phyloP scores from a whole-genome alignment of 2,797 vertebrate genomes.

The Cyprinella venusta region DNA sequence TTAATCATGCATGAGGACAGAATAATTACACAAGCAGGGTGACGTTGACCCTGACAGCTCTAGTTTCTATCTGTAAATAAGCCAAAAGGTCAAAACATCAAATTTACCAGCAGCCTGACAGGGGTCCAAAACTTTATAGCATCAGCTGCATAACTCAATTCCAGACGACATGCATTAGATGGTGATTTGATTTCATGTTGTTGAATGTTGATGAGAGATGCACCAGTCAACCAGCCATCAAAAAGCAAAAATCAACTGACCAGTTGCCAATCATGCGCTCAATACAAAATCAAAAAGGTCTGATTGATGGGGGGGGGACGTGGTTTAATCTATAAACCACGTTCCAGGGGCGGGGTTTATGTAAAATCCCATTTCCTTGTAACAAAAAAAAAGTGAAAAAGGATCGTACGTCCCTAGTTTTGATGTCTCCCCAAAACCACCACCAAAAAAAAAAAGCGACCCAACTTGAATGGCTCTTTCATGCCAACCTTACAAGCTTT shows the following conservation, averaged over 20 bases:
- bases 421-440: not conserved
- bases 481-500: slow-evolving; percentile 4
- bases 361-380: not conserved
- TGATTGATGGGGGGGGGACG: not conserved
- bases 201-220: not conserved
- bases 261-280: rapidly evolving
- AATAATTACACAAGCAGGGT: slow-evolving; percentile 68
- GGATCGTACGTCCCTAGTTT: not conserved
- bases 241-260: not conserved
- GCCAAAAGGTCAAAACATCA: slow-evolving; percentile 62
- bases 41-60: slow-evolving; percentile 59
- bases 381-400: not conserved
- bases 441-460: not conserved
- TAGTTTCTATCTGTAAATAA: slow-evolving; percentile 72
- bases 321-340: too few species aligned
- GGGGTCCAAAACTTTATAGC: slow-evolving; percentile 9
- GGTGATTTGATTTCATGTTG: not conserved
- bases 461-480: not conserved
- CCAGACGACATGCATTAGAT: slow-evolving; percentile 12
- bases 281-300: not conserved
- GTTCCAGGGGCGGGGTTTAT: too few species aligned
- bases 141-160: not conserved
- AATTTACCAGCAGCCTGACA: slow-evolving; percentile 28
- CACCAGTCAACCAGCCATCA: not conserved
- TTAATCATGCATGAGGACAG: slow-evolving; percentile 72